These are phyloP conservation scores for Aspidiotus destructor DNA, from an alignment of 2,888 invertebrate genomes.

Conservation along the genomic window DNA sequence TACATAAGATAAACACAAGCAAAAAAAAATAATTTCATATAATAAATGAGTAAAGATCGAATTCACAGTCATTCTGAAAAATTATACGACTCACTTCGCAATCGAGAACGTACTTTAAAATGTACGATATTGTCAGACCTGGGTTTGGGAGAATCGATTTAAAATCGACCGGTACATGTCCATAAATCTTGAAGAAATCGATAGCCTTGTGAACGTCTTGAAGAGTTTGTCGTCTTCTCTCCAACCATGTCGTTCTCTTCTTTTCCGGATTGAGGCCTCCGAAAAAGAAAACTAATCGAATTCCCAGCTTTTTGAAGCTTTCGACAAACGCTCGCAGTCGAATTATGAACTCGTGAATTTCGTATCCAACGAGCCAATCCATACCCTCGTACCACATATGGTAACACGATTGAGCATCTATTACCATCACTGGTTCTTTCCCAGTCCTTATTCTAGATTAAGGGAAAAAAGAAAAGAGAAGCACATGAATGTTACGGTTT, in stretches of 20 bases:
- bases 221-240: conserved; percentile 37
- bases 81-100: conserved; percentile 37
- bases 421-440: conserved; percentile 38
- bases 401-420: conserved; percentile 40
- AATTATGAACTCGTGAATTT: conserved; percentile 39
- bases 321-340: conserved; percentile 38
- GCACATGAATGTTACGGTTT: too few species aligned
- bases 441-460: conserved; percentile 33
- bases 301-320: conserved; percentile 37
- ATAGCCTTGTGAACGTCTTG: conserved; percentile 37
- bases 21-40: too few species aligned
- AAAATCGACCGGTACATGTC: conserved; percentile 35
- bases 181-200: conserved; percentile 34
- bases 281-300: conserved; percentile 40
- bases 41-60: too few species aligned
- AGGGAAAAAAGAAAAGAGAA: background rate
- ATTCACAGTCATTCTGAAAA: too few species aligned
- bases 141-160: conserved; percentile 39
- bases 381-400: conserved; percentile 38
- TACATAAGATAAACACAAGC: too few species aligned
- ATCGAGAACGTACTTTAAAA: conserved; percentile 37
- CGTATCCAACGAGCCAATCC: conserved; percentile 40
- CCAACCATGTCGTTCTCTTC: conserved; percentile 40
- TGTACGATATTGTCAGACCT: conserved; percentile 37
- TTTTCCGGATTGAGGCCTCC: conserved; percentile 39